Evolutionary conservation across 2,797 vertebrate species (phyloP).

Genomic region (Brachyrhaphis roseni): DNA sequence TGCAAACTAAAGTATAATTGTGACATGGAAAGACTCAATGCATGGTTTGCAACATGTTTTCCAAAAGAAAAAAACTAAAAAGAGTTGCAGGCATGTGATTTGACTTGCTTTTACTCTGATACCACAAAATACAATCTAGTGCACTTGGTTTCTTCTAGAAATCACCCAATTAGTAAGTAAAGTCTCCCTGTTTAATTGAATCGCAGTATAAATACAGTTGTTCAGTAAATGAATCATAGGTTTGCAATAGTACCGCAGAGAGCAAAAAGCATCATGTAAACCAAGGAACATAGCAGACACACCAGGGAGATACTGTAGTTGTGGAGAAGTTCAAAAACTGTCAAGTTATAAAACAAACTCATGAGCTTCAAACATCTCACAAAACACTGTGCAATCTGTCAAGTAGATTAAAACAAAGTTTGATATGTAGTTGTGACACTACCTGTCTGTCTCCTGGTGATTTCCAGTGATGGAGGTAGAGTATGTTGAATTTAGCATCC

Average conservation of each 20-base stretch:
- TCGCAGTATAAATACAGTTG: not conserved
- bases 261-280: not conserved
- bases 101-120: not conserved
- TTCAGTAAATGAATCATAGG: not conserved
- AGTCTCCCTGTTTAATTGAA: not conserved
- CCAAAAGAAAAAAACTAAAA: not conserved
- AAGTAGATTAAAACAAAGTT: not conserved
- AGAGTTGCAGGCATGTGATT: not conserved
- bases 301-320: not conserved
- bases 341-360: not conserved
- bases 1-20: not conserved
- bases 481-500: constrained; percentile 70
- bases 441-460: constrained; percentile 83
- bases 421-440: constrained; percentile 52
- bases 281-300: not conserved
- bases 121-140: not conserved
- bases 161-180: not conserved
- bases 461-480: constrained; percentile 70
- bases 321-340: not conserved
- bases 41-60: not conserved
- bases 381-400: not conserved
- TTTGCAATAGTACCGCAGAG: not conserved
- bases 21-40: not conserved
- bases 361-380: not conserved
- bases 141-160: not conserved